phyloP scores from a whole-genome alignment of 2,113 vertebrate genomes.

The Sceloporus undulatus region DNA sequence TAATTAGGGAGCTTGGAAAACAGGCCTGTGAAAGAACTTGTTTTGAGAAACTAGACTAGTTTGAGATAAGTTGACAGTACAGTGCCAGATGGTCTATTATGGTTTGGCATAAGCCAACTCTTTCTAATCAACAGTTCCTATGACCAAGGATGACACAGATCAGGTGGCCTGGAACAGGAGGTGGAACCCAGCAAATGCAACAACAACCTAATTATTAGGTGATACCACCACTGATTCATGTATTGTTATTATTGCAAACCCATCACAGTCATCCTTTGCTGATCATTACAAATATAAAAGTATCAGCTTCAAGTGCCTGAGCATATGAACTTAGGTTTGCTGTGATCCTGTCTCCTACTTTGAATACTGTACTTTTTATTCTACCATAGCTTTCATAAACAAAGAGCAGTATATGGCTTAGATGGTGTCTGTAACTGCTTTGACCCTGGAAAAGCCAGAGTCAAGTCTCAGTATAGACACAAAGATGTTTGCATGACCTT shows the following conservation, averaged over 20 bases:
- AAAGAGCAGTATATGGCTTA: background rate
- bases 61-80: slow-evolving; percentile 14
- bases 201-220: slow-evolving; percentile 14
- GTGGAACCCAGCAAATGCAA: background rate
- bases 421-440: background rate
- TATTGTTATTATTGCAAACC: background rate
- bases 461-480: too few relatives aligned
- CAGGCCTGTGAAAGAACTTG: background rate
- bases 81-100: background rate
- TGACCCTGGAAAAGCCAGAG: too few relatives aligned
- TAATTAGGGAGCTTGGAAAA: background rate
- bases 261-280: background rate
- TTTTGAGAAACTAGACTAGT: slow-evolving; percentile 1
- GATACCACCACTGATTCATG: background rate
- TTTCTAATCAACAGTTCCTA: slow-evolving; percentile 5
- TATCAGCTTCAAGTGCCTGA: background rate
- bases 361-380: background rate
- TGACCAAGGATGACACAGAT: background rate
- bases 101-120: background rate
- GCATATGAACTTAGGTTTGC: background rate
- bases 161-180: background rate
- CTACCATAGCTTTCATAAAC: background rate
- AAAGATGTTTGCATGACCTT: too few relatives aligned
- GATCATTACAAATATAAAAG: background rate
- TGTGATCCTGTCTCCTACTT: background rate